Base-by-base conservation (phyloP, 2,113 vertebrate genomes). In the Perca fluviatilis region DNA sequence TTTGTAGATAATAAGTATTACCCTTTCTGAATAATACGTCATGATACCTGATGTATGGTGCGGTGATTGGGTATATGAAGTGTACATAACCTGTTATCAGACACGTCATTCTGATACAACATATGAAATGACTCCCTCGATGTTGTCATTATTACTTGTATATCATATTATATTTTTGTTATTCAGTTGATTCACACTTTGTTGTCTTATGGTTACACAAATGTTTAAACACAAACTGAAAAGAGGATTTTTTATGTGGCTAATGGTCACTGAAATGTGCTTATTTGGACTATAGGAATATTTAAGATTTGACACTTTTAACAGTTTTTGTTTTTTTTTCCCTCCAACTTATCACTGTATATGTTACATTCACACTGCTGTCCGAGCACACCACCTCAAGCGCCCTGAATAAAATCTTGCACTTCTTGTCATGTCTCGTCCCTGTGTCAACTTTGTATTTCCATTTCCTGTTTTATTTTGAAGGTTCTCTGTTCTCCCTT, bases 401-500 rank as follows among this genome's bases (percentile, higher is more conserved):
- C 43, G 1, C 40, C 60, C 49, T 65, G 19, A 90, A 87, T 88
- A 68, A 91, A 90, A 71, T 13, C 33, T 40, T 77, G 10, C 49
- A 64, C 51, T 67, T 84, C 56, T 69, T 33, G 30, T 33, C 30
- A 33, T 33, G 5, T 5, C 30, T 33, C 30, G 30, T 5, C 30
- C 30, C 5, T 33, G 30, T 33, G 30, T 33, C 30, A 33, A 33
- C 5, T 33, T 33, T 4, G 30, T 33, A 5, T 33, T 33, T 33
- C 30, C 30, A 33, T 33, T 33, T 33, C 30, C 30, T 5, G 30
- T 33, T 33, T 33, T 33, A 33, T 33, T 33, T 33, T 33, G 30
- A 33, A 33, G 30, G 30, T 33, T 33, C 30, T 30, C 30, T 33
- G 5, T 33, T 33, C 5, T 33, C 30, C 5, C 30, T 33, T 33